Evolutionary conservation across 2,888 invertebrate genomes (phyloP).

Genomic region (Athripsodes cinereus): DNA sequence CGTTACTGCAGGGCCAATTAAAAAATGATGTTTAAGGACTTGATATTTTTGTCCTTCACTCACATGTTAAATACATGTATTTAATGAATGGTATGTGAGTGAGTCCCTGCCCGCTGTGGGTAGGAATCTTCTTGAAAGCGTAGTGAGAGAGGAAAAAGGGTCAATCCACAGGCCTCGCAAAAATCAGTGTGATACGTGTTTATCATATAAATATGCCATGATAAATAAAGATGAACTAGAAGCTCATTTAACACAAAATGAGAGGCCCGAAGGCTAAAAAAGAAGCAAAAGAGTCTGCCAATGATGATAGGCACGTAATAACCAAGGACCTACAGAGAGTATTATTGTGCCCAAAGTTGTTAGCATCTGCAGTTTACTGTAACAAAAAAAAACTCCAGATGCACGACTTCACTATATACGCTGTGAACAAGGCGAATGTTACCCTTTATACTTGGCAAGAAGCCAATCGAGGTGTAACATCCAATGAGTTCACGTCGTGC

Average conservation of each 20-base stretch:
- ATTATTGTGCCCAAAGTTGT: slow-evolving; percentile 3
- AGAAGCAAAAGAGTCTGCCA: background rate
- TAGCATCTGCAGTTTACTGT: slow-evolving; percentile 4
- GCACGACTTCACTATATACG: slow-evolving; percentile 2
- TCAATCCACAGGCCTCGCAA: slow-evolving; percentile 2
- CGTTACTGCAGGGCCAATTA: slow-evolving; percentile 6
- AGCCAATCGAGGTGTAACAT: slow-evolving; percentile 1
- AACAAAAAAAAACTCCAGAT: too few species aligned
- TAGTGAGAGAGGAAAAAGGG: background rate
- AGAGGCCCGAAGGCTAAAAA: background rate
- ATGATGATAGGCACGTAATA: background rate
- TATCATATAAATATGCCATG: background rate
- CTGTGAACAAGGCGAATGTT: slow-evolving; percentile 6
- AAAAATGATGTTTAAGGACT: slow-evolving; percentile 3
- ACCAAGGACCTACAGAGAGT: background rate
- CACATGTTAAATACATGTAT: slow-evolving; percentile 2
- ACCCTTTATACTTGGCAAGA: background rate
- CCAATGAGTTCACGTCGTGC: background rate
- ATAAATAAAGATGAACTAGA: background rate
- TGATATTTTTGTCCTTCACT: background rate
- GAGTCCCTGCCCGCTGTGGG: background rate
- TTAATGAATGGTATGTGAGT: background rate
- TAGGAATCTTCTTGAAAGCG: background rate
- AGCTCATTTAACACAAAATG: too few species aligned
- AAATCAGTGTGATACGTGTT: background rate